phyloP scores from a whole-genome alignment of 2,113 vertebrate species.

The Urocitellus parryii region DNA sequence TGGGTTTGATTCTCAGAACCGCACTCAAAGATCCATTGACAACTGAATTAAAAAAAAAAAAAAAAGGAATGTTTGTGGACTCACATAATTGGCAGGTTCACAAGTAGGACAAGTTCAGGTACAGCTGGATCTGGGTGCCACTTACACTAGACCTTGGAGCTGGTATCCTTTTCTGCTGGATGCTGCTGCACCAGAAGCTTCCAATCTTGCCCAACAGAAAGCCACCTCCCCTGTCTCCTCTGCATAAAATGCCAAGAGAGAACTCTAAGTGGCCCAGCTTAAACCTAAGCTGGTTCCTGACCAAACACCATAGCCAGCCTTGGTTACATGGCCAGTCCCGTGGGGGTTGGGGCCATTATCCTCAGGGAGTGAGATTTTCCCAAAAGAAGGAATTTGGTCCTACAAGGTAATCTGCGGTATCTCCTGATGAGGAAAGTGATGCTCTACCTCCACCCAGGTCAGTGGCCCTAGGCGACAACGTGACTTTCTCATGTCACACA shows the following conservation, averaged over 20 bases:
- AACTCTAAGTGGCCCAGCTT: not conserved
- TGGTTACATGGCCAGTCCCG: rapidly evolving
- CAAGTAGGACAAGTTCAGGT: no score
- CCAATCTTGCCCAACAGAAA: no score
- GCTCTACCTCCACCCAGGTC: not conserved
- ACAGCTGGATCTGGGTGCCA: no score
- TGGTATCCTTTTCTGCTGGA: not conserved
- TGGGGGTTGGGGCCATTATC: not conserved
- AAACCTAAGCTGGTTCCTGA: not conserved
- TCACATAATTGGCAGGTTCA: no score
- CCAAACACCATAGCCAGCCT: not conserved
- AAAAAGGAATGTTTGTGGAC: not conserved
- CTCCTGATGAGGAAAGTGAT: not conserved
- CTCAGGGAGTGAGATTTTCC: not conserved
- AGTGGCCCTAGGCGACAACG: not conserved
- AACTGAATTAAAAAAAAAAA: no score
- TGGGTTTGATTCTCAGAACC: no score
- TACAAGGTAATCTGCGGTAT: rapidly evolving
- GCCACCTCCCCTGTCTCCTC: not conserved
- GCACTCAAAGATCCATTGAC: no score
- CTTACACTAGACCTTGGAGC: rapidly evolving
- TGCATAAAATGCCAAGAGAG: not conserved
- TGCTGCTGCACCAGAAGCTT: rapidly evolving
- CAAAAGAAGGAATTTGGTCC: not conserved
- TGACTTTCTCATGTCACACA: no score